Conservation (phyloP, 1,140 invertebrate species). For the Venturia canescens region DNA sequence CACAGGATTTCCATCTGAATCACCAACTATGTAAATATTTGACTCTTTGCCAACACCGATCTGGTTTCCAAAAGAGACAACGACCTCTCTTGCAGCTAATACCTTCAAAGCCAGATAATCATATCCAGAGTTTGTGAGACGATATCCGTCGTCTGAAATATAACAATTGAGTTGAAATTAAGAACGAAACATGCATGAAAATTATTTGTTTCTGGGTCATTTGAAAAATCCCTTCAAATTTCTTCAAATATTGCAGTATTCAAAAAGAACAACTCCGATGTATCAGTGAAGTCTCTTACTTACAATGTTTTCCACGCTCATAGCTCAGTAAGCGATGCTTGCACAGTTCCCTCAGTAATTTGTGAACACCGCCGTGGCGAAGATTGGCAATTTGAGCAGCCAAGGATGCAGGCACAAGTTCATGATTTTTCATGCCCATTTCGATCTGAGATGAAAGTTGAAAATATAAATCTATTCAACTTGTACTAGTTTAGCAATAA, state of each 20-base stretch:
- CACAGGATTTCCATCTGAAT: constrained; percentile 85
- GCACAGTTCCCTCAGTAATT: constrained; percentile 92
- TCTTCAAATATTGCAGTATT: not conserved
- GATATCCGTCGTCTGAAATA: constrained; percentile 93
- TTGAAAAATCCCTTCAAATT: too few relatives aligned
- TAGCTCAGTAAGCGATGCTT: constrained; percentile 94
- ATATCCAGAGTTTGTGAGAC: constrained; percentile 97
- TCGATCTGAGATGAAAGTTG: constrained; percentile 85
- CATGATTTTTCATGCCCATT: constrained; percentile 99
- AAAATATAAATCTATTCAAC: constrained; percentile 15
- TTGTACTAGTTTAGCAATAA: not conserved
- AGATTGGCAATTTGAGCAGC: constrained; percentile 97
- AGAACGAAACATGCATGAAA: too few relatives aligned
- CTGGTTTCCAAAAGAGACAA: constrained; percentile 96
- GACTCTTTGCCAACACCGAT: constrained; percentile 99
- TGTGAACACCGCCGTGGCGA: constrained; percentile 94
- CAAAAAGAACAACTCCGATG: not conserved
- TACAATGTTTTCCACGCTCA: constrained; percentile 95
- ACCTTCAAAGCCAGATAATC: constrained; percentile 97
- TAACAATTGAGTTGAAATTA: not conserved
- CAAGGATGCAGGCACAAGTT: constrained; percentile 92
- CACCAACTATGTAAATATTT: constrained; percentile 93
- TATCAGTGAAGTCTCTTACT: constrained; percentile 64
- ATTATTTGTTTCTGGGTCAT: too few relatives aligned
- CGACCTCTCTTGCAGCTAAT: constrained; percentile 85